Conservation (phyloP, 2,113 vertebrate genomes). For the Rhagologus leucostigma region DNA sequence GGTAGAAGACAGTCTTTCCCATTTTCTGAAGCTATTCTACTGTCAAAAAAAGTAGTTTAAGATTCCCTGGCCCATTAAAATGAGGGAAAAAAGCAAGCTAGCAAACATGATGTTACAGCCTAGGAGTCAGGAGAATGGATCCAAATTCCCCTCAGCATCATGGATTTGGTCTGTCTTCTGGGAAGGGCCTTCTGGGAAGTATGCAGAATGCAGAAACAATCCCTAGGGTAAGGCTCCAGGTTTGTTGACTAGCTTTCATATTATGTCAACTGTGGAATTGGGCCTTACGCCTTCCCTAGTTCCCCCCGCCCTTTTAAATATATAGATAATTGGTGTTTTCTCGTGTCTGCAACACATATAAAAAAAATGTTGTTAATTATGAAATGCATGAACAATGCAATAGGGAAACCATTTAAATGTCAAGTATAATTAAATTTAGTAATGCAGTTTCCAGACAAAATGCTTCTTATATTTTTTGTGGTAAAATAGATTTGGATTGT, state of each 20-base stretch:
- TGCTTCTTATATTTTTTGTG: not conserved
- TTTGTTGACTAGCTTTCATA: not conserved
- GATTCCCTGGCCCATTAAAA: not conserved
- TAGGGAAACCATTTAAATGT: not conserved
- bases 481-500: not conserved
- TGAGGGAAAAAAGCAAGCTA: not conserved
- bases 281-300: accelerated
- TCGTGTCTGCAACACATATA: not conserved
- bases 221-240: not conserved
- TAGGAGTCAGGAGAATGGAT: not conserved
- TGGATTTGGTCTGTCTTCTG: not conserved
- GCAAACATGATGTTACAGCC: not conserved
- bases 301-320: not conserved
- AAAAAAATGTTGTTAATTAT: not conserved
- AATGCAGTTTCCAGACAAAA: not conserved
- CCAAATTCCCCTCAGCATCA: not conserved
- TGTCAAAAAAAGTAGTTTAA: not conserved
- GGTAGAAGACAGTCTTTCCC: not conserved
- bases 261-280: not conserved
- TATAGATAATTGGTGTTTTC: not conserved
- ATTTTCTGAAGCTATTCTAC: not conserved
- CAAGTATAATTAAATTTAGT: not conserved
- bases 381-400: not conserved
- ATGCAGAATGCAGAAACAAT: not conserved
- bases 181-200: too few species aligned